A percentile compares a stretch with the other conserved stretches of the same genome.
Evolutionary conservation across 2,888 invertebrate species (phyloP).

Genomic region (Scaptomyza cyrtandrae): DNA sequence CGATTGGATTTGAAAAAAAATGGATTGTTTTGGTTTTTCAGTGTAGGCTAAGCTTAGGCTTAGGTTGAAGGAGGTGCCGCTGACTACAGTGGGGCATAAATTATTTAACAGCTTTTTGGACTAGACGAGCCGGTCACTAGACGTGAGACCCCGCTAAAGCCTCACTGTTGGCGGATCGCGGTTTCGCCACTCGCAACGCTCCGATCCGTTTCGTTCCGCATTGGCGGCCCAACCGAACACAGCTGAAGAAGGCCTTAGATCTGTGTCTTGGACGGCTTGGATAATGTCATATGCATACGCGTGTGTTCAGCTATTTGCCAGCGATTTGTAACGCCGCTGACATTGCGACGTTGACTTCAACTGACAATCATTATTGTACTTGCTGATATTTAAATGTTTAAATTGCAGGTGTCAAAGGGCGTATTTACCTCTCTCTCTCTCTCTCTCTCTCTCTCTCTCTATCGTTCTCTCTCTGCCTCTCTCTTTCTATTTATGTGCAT

Average conservation of each 20-base stretch:
- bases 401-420: constrained; percentile 68
- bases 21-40: background rate
- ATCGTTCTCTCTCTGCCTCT: background rate
- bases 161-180: constrained; percentile 20
- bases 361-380: constrained; percentile 62
- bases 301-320: constrained; percentile 28
- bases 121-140: constrained; percentile 18
- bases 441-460: background rate
- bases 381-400: constrained; percentile 47
- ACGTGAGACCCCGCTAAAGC: constrained; percentile 22
- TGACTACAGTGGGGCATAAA: constrained; percentile 71
- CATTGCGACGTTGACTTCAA: constrained; percentile 40
- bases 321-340: constrained; percentile 33
- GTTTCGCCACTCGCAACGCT: constrained; percentile 12
- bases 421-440: background rate
- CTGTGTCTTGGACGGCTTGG: constrained; percentile 29
- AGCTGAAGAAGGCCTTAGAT: constrained; percentile 33
- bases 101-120: constrained; percentile 70
- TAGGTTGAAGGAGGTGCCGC: constrained; percentile 55
- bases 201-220: constrained; percentile 67
- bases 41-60: constrained; percentile 8
- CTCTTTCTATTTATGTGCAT: constrained; percentile 11
- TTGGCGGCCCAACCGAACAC: constrained; percentile 70
- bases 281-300: constrained; percentile 72
- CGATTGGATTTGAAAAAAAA: no score